Evolutionary conservation across 2,113 vertebrate species (phyloP).

Genomic region (Phylloscopus trochilus): DNA sequence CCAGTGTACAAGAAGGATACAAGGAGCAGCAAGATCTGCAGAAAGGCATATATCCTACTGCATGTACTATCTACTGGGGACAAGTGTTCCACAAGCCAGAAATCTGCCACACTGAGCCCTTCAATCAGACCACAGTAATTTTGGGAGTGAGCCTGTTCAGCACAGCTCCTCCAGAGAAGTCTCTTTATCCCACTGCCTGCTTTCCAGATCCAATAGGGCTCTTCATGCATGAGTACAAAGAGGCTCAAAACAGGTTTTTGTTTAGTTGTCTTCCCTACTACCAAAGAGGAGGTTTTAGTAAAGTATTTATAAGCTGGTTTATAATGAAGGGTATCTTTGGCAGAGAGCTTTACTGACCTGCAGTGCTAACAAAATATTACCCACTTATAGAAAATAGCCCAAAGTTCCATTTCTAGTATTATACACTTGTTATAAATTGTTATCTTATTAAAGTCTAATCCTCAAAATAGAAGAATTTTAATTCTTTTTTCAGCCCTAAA

Average conservation of each 20-base stretch:
- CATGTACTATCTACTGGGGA: not conserved
- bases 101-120: not conserved
- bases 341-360: not conserved
- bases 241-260: not conserved
- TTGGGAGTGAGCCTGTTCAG: not conserved
- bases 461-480: not conserved
- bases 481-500: not conserved
- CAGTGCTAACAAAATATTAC: not conserved
- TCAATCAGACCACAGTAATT: not conserved
- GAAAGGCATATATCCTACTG: not conserved
- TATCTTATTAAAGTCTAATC: not conserved
- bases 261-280: not conserved
- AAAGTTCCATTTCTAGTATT: not conserved
- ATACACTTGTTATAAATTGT: not conserved
- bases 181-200: not conserved
- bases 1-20: not conserved
- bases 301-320: not conserved
- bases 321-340: not conserved
- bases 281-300: not conserved
- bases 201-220: not conserved
- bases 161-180: not conserved
- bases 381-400: not conserved
- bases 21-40: not conserved
- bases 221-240: not conserved
- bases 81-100: not conserved